phyloP scores from a whole-genome alignment of 2,888 invertebrate genomes.

The Calameuta filiformis region DNA sequence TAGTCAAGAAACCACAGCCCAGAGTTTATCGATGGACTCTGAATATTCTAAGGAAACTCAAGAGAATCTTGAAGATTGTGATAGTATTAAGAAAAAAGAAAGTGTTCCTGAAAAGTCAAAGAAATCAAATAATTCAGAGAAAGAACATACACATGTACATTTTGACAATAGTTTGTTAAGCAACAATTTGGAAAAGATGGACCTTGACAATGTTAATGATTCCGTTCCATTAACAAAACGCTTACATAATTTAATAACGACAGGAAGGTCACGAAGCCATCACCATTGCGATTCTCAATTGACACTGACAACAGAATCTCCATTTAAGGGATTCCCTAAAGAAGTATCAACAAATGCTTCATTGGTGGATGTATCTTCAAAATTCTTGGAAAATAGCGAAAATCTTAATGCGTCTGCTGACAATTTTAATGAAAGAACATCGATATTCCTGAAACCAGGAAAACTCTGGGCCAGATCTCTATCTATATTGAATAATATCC shows the following conservation, averaged over 20 bases:
- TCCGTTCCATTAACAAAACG: neutral
- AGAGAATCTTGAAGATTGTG: neutral
- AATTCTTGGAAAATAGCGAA: neutral
- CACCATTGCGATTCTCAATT: neutral
- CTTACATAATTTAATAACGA: neutral
- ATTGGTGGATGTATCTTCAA: neutral
- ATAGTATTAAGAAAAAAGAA: neutral
- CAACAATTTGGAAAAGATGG: neutral
- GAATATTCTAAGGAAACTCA: neutral
- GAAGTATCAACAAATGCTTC: neutral
- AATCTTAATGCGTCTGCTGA: neutral
- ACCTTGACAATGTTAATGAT: neutral
- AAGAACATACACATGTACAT: neutral
- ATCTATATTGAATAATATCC: conserved; percentile 69
- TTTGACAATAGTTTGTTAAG: neutral
- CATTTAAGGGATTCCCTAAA: neutral
- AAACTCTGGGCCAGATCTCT: conserved; percentile 78
- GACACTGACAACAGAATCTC: neutral
- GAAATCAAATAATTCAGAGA: neutral
- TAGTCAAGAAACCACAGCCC: neutral
- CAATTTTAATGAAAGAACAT: conserved; percentile 1
- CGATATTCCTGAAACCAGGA: conserved; percentile 72
- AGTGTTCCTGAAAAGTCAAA: neutral
- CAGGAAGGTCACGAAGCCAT: neutral
- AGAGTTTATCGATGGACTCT: neutral